Conservation (phyloP, 2,888 invertebrate genomes). For the Seira ritae region DNA sequence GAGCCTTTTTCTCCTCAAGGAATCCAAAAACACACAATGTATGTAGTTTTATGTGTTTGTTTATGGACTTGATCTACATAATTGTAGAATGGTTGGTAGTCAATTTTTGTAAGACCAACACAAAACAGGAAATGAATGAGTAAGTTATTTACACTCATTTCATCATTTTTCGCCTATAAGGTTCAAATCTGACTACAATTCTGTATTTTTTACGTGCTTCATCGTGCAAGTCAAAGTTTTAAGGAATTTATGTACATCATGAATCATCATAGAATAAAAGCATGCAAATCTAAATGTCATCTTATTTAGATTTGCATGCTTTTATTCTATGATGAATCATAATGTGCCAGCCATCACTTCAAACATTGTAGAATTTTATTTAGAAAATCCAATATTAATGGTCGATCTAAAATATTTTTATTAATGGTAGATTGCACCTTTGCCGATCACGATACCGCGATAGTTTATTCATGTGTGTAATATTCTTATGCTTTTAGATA, state of each 20-base stretch:
- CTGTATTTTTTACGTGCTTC: not conserved
- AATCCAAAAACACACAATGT: not conserved
- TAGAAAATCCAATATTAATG: too few species aligned
- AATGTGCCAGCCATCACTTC: too few species aligned
- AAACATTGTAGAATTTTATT: too few species aligned
- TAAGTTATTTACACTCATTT: not conserved
- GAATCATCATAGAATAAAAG: too few species aligned
- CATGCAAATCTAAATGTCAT: too few species aligned
- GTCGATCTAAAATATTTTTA: too few species aligned
- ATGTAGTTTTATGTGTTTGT: not conserved
- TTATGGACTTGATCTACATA: not conserved
- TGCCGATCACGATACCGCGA: too few species aligned
- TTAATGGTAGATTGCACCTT: too few species aligned
- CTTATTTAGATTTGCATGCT: too few species aligned
- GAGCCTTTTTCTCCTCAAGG: not conserved
- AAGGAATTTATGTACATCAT: too few species aligned
- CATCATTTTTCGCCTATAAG: not conserved
- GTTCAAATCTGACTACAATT: not conserved
- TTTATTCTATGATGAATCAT: too few species aligned
- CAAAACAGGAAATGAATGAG: not conserved
- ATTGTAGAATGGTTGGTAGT: not conserved
- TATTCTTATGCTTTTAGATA: not conserved
- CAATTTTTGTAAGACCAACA: not conserved
- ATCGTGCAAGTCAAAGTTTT: too few species aligned
- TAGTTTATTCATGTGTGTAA: not conserved